phyloP scores from a whole-genome alignment of 2,797 vertebrate species.

The Pipistrellus nathusii region DNA sequence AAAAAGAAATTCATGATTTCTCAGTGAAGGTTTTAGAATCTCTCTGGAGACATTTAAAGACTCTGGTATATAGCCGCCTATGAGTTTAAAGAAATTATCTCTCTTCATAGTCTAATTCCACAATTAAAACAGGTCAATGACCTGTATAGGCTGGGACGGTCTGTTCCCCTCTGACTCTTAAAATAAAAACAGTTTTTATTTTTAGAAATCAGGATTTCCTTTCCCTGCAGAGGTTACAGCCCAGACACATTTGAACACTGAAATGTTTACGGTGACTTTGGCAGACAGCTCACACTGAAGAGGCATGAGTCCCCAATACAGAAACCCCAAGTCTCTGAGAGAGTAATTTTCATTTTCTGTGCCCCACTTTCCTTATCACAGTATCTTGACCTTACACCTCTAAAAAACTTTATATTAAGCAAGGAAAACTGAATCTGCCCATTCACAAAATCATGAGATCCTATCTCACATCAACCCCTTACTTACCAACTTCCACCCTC shows the following conservation, averaged over 20 bases:
- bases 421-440: conserved; percentile 5
- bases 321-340: background rate
- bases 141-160: conserved; percentile 65
- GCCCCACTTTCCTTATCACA: background rate
- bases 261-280: conserved; percentile 66
- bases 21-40: background rate
- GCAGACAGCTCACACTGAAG: background rate
- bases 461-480: background rate
- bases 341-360: background rate
- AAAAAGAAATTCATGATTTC: conserved; percentile 29
- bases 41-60: background rate
- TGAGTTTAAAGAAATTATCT: background rate
- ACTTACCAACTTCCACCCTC: background rate
- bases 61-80: background rate
- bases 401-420: conserved; percentile 24
- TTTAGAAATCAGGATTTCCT: conserved; percentile 87
- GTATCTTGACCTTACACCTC: background rate
- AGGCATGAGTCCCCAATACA: background rate
- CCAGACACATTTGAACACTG: conserved; percentile 64
- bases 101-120: conserved; percentile 39
- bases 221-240: conserved; percentile 64
- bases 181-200: conserved; percentile 84
- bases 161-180: conserved; percentile 76
- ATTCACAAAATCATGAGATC: background rate
- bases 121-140: conserved; percentile 69